These are phyloP conservation scores for Cairina moschata DNA, from an alignment of 2,113 vertebrate genomes.

Conservation along the genomic window DNA sequence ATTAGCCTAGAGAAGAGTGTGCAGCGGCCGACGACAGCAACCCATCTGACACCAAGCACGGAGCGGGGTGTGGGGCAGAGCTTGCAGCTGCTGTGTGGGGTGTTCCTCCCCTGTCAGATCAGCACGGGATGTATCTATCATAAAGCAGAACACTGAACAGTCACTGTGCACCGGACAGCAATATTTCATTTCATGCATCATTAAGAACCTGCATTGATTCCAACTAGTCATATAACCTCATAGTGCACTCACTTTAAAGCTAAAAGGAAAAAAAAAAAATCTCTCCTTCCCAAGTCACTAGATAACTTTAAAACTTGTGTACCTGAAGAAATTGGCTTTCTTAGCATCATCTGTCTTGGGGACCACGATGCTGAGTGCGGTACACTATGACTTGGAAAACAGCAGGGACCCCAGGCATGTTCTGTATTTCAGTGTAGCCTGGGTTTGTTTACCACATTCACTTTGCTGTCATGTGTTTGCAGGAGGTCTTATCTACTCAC, in stretches of 20 bases:
- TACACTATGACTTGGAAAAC: background rate
- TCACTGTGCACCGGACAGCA: slow-evolving; percentile 39
- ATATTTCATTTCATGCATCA: slow-evolving; percentile 67
- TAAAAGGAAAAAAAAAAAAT: background rate
- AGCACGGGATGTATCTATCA: slow-evolving; percentile 4
- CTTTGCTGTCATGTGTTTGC: background rate
- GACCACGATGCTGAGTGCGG: background rate
- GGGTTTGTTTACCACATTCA: background rate
- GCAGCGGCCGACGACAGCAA: background rate
- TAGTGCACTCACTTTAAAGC: background rate
- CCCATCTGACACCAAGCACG: background rate
- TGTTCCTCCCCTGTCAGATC: background rate
- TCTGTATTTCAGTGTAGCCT: background rate
- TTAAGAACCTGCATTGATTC: slow-evolving; percentile 58
- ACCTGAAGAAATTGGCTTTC: background rate
- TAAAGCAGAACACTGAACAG: background rate
- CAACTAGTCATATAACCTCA: slow-evolving; percentile 29
- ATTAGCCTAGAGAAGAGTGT: background rate
- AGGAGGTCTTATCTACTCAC: background rate
- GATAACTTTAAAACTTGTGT: background rate
- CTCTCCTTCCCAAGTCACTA: background rate
- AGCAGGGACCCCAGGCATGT: background rate
- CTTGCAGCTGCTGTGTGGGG: background rate
- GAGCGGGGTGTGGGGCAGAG: background rate
- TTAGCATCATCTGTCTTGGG: background rate